Evolutionary conservation across 2,113 vertebrate species (phyloP).

Genomic region (Probosciger aterrimus): DNA sequence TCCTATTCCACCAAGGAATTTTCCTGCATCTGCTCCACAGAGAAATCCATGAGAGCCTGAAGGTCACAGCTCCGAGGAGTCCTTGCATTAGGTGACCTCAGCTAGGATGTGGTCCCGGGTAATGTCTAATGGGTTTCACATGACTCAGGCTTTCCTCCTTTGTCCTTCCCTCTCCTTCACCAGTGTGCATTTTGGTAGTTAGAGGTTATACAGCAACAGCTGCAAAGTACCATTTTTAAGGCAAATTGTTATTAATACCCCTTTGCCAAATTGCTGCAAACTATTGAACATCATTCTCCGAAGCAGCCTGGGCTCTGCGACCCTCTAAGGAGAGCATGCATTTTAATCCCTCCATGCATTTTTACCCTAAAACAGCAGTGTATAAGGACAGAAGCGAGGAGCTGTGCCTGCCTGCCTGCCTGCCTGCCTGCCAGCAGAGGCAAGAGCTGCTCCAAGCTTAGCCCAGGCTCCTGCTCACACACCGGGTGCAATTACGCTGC

Average conservation of each 20-base stretch:
- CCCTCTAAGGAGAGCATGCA: not conserved
- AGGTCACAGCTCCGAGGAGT: not conserved
- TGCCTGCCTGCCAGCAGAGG: not conserved
- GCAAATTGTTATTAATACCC: not conserved
- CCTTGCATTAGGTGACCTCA: not conserved
- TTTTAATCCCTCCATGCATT: fast-evolving
- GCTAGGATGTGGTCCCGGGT: constrained; percentile 16
- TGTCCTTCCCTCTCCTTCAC: constrained; percentile 53
- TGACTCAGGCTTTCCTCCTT: constrained; percentile 54
- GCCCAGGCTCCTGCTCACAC: not conserved
- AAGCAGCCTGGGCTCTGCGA: not conserved
- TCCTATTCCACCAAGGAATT: not conserved
- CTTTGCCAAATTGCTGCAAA: not conserved
- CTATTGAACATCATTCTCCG: not conserved
- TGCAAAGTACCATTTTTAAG: not conserved
- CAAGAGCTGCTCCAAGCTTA: not conserved
- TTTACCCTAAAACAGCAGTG: fast-evolving
- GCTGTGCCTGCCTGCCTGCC: not conserved
- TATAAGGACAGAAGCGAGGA: not conserved
- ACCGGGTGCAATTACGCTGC: not conserved
- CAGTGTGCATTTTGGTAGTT: not conserved
- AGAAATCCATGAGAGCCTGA: not conserved
- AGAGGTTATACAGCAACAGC: constrained; percentile 14
- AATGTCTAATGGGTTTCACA: constrained; percentile 3
- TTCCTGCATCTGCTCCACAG: not conserved